Base-by-base conservation (phyloP, 2,797 vertebrate species). In the Ispidina picta region DNA sequence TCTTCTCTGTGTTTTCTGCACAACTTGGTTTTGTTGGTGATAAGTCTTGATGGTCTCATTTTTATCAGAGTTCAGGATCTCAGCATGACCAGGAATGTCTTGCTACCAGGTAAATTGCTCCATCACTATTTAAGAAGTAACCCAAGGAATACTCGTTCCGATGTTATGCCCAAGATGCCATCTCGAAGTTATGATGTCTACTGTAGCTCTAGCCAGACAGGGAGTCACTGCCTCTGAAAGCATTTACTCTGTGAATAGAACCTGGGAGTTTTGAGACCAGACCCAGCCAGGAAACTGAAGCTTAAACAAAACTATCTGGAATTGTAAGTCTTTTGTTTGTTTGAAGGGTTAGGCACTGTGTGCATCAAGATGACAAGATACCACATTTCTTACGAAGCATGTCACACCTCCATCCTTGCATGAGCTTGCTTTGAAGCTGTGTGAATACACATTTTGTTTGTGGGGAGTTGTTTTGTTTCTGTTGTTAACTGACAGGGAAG, bases 31-130 rank as follows among this genome's bases (percentile, higher is more conserved):
- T 10, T 7, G 5, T 0, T 64, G 26, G 17, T 23, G 14, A 41
- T 19, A 41, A 48, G 6, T 62, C 23, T 19, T 0, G 0, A 26
- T 26, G 58, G 28, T 7, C 43, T 74, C 0, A 0, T 29, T 69
- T 44, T 86, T 13, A 65, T 22, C 39, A 51, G 29, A 31, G 46
- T 71, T 44, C 66, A 72, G 58, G 15, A 37, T 86, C 41, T 62
- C 44, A 68, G 1, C 10, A 22, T 25, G 37, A 78, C 43, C n/a
- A 37, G 35, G 49, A 72, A 19, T 5, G 9, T 19, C 46, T 33
- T 60, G 33, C 35, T 68, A 16, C 16, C 46, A 78, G 21, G 43
- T 29, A 86, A 80, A 76, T 5, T 31, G 18, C 6, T 54, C 46
- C 31, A 43, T 12, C 10, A 8, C 19, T 29, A 72, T n/a, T 41